These are phyloP conservation scores for Blennius ocellaris DNA, from an alignment of 2,113 vertebrate species.

Conservation along the genomic window DNA sequence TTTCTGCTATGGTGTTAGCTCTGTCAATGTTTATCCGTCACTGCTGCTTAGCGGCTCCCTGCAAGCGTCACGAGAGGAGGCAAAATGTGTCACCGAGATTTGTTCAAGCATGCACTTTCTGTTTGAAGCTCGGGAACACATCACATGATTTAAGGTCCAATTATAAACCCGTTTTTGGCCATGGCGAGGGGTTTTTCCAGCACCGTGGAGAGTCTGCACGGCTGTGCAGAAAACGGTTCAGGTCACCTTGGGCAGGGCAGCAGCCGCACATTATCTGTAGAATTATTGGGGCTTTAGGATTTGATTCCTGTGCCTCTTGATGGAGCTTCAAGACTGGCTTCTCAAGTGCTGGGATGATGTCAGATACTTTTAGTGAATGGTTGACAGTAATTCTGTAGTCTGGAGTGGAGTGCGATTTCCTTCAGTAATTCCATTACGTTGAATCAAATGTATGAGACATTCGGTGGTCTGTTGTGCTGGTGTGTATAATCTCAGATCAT, in stretches of 20 bases:
- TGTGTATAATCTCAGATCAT: neutral
- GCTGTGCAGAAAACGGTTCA: constrained; percentile 42
- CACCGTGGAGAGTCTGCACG: constrained; percentile 12
- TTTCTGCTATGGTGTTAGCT: constrained; percentile 15
- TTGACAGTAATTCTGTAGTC: neutral
- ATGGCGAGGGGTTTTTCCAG: constrained; percentile 28
- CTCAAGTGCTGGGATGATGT: constrained; percentile 8
- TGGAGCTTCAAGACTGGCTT: constrained; percentile 11
- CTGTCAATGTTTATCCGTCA: constrained; percentile 51
- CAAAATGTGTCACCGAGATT: constrained; percentile 50
- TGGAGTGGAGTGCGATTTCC: neutral
- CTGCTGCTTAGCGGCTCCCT: constrained; percentile 42
- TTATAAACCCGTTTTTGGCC: constrained; percentile 37
- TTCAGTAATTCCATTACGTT: neutral
- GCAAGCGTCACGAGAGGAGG: constrained; percentile 22
- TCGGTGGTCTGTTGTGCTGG: neutral
- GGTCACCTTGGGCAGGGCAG: constrained; percentile 47
- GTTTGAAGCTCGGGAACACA: constrained; percentile 54
- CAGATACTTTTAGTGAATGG: neutral
- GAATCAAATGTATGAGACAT: neutral
- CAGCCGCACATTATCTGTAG: constrained; percentile 15
- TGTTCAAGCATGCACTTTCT: constrained; percentile 52
- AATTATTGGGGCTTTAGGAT: constrained; percentile 8
- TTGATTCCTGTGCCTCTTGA: constrained; percentile 15
- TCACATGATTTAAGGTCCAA: constrained; percentile 50